Evolutionary conservation across 1,140 invertebrate species (phyloP).

Genomic region (Drosophila ercepeae): DNA sequence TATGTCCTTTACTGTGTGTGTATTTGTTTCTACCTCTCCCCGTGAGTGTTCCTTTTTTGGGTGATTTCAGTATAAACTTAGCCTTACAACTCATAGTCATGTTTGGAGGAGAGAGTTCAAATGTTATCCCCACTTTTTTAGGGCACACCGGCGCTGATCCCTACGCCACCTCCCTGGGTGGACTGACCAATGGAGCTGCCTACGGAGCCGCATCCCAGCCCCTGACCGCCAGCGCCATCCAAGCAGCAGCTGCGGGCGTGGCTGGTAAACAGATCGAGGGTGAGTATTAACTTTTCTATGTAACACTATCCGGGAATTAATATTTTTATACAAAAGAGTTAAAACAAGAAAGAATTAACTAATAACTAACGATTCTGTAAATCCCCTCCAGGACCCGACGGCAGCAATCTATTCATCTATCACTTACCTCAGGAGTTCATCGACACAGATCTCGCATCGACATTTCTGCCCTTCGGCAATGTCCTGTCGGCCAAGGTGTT

Average conservation of each 20-base stretch:
- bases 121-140: conserved; percentile 24
- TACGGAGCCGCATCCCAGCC: conserved; percentile 61
- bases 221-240: conserved; percentile 62
- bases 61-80: conserved; percentile 8
- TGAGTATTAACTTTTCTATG: conserved; percentile 41
- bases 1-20: background rate
- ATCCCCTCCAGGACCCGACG: conserved; percentile 91
- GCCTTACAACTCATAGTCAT: background rate
- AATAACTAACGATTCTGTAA: background rate
- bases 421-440: conserved; percentile 99
- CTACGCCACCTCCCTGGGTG: conserved; percentile 66
- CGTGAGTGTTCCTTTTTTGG: conserved; percentile 13
- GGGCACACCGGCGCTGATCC: conserved; percentile 71
- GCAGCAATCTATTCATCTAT: conserved; percentile 99
- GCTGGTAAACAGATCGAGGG: conserved; percentile 83
- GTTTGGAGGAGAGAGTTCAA: background rate
- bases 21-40: background rate
- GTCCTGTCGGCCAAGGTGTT: conserved; percentile 99
- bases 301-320: no score
- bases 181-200: conserved; percentile 69
- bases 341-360: no score
- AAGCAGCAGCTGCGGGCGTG: conserved; percentile 75
- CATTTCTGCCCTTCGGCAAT: conserved; percentile 97
- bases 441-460: conserved; percentile 96
- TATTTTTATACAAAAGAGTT: no score